Conservation (phyloP, 2,113 vertebrate species). For the Natator depressus region DNA sequence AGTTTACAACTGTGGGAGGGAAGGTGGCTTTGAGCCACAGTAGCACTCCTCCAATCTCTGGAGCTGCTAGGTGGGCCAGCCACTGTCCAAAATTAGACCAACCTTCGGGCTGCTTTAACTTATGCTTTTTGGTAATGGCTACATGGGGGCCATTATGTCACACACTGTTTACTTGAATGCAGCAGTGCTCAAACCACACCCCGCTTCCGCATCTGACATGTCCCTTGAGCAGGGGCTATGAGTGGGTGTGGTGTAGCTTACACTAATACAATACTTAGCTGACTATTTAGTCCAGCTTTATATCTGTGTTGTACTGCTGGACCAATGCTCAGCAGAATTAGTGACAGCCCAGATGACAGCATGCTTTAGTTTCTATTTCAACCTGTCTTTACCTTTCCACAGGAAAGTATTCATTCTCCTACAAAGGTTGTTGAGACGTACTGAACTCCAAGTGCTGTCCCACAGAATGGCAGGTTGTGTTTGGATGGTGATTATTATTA, state of each 20-base stretch:
- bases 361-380: neutral
- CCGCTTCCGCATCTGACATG: neutral
- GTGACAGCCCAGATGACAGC: neutral
- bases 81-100: neutral
- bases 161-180: neutral
- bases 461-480: neutral
- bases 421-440: neutral
- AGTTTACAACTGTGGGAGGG: neutral
- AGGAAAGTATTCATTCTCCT: neutral
- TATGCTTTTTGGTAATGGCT: neutral
- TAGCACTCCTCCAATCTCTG: neutral
- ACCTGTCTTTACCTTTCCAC: neutral
- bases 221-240: neutral
- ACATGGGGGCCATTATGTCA: neutral
- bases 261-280: neutral
- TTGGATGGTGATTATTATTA: neutral
- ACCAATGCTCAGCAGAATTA: neutral
- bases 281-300: neutral
- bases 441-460: neutral
- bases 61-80: neutral
- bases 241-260: neutral
- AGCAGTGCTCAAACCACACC: neutral
- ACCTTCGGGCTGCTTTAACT: neutral
- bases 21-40: neutral
- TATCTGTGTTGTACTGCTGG: neutral